Evolutionary conservation across 2,888 invertebrate genomes (phyloP), one percentile per base, ranked within the genome.

Genomic region (Creontiades dilutus): DNA sequence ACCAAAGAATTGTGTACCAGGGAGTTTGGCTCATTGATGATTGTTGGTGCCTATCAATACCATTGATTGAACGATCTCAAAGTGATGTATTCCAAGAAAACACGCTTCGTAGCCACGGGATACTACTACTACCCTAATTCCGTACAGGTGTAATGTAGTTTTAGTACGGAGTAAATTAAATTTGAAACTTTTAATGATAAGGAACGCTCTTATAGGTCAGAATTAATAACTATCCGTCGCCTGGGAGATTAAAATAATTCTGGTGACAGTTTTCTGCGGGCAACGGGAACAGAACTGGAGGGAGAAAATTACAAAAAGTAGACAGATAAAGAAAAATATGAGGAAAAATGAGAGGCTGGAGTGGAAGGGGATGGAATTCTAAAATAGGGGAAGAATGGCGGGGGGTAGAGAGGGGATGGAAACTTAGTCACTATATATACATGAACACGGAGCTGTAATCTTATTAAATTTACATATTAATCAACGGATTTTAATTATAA

Each of bases 381-480:
- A 52, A 82, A 82, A 82, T 82, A 37, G 85, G 85, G 85, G 46
- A 75, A 75, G 75, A 75, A 16, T 13, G 46, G 19, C 13, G 27
- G 76, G 78, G 52, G 27, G 86, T 28, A 80, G 76, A 88, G 86
- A 46, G 88, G 81, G 89, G 89, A 89, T 89, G 82, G 91, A 91
- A 91, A 91, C 91, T 91, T 91, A 91, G 91, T 91, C 91, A 91
- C 91, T 92, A 92, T 92, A 92, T 92, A 92, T 92, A 92, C 91
- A 92, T 91, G 92, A 92, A 91, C 92, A 92, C 91, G 91, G 96
- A 96, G 96, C 96, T 97, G 97, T 97, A 97, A 97, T 97, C 97
- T 97, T 97, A 97, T 97, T 97, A 97, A 97, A 97, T 97, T 97
- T 97, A 97, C 97, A 97, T 97, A 97, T 97, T 97, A 97, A 97